These are phyloP conservation scores for Eonycteris spelaea DNA, from an alignment of 2,113 vertebrate species.

Conservation along the genomic window DNA sequence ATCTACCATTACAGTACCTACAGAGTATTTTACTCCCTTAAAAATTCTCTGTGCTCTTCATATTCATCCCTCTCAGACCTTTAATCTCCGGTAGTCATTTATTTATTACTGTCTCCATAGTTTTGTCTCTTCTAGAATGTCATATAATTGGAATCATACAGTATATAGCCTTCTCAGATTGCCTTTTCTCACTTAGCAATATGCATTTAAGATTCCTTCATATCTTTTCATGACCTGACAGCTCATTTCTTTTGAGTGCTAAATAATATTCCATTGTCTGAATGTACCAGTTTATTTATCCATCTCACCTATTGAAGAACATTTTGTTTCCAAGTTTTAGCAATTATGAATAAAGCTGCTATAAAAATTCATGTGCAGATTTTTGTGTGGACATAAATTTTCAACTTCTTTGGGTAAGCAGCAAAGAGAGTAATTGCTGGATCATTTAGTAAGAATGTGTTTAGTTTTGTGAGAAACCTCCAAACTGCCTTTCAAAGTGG, in stretches of 20 bases:
- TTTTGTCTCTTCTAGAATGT: not conserved
- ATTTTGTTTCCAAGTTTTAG: not conserved
- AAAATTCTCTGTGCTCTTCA: not conserved
- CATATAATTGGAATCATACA: not conserved
- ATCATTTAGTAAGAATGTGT: not conserved
- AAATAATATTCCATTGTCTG: not conserved
- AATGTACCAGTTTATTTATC: not conserved
- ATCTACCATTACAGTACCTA: not conserved
- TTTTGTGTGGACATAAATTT: not conserved
- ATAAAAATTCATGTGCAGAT: not conserved
- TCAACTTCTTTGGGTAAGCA: not conserved
- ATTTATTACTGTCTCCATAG: not conserved
- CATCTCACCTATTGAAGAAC: not conserved
- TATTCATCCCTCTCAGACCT: not conserved
- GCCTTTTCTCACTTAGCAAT: not conserved
- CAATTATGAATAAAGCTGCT: not conserved
- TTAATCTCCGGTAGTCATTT: not conserved
- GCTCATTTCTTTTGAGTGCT: not conserved
- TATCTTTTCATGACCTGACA: not conserved
- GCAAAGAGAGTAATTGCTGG: not conserved
- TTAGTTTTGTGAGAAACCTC: not conserved
- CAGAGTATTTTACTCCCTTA: not conserved
- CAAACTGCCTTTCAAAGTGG: not conserved
- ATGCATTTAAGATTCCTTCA: not conserved
- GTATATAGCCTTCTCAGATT: not conserved